Evolutionary conservation across 2,797 vertebrate species (phyloP).

Genomic region (Argyrosomus regius): DNA sequence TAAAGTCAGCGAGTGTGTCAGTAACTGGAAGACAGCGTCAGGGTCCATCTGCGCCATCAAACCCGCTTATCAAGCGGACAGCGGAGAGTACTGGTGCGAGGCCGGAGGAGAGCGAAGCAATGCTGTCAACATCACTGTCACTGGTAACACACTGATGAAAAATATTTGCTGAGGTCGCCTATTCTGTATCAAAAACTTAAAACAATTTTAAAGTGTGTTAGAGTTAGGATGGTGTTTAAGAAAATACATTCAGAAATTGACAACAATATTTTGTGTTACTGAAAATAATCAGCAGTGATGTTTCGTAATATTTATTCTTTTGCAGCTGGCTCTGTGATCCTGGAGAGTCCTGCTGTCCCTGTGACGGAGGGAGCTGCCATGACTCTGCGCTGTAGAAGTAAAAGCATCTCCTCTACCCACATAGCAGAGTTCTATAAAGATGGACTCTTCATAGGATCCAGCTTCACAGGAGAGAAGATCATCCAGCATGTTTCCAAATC

Average conservation of each 20-base stretch:
- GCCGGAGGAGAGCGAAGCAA: slow-evolving; percentile 1
- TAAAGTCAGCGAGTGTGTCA: neutral
- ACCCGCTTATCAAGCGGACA: neutral
- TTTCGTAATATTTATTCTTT: neutral
- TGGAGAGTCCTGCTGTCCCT: slow-evolving; percentile 40
- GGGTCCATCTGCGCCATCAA: neutral
- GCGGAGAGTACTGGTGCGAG: slow-evolving; percentile 56
- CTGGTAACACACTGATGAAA: neutral
- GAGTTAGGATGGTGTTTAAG: too few relatives aligned
- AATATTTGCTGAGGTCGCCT: neutral
- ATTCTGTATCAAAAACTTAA: too few relatives aligned
- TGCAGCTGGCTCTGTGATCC: slow-evolving; percentile 26
- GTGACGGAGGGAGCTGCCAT: slow-evolving; percentile 8
- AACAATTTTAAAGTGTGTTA: too few relatives aligned
- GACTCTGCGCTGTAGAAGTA: slow-evolving; percentile 20
- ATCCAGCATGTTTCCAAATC: slow-evolving; percentile 14
- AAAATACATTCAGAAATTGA: too few relatives aligned
- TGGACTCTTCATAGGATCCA: neutral
- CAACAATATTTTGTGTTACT: too few relatives aligned
- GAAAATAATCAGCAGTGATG: too few relatives aligned
- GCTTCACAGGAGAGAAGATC: slow-evolving; percentile 3
- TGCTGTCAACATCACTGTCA: slow-evolving; percentile 14
- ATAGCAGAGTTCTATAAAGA: slow-evolving; percentile 44
- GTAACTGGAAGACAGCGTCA: neutral
- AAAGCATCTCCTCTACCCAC: neutral